Conservation (phyloP, 2,113 vertebrate species). For the Steatornis caripensis region DNA sequence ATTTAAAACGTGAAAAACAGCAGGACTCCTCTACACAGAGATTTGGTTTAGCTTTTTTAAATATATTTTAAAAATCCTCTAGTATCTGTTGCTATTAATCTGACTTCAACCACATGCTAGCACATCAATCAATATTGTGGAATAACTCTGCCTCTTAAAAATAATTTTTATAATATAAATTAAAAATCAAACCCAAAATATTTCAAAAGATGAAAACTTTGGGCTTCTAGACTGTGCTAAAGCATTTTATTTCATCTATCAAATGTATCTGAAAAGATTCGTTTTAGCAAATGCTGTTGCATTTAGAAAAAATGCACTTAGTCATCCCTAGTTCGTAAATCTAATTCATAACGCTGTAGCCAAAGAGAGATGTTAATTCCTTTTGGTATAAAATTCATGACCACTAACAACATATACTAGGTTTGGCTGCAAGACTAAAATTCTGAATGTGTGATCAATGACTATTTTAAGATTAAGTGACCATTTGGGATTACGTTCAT, state of each 20-base stretch:
- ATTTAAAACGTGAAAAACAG: neutral
- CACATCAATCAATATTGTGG: neutral
- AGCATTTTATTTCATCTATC: neutral
- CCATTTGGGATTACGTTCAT: conserved; percentile 41
- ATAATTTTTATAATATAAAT: neutral
- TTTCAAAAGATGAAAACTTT: neutral
- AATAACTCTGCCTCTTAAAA: neutral
- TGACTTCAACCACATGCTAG: neutral
- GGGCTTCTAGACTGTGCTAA: neutral
- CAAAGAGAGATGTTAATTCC: neutral
- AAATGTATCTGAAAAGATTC: neutral
- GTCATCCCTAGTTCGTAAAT: neutral
- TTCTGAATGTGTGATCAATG: conserved; percentile 30
- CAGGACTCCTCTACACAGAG: neutral
- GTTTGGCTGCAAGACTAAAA: conserved; percentile 3
- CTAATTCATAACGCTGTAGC: neutral
- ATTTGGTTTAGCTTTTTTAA: neutral
- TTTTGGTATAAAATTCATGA: neutral
- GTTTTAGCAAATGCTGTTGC: neutral
- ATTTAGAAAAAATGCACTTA: neutral
- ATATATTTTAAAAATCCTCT: neutral
- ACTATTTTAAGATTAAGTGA: conserved; percentile 38
- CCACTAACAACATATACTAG: neutral
- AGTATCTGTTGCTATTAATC: neutral
- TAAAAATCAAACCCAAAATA: neutral